Conservation (phyloP, 2,797 vertebrate species). For the Oreonectes daqikongensis region DNA sequence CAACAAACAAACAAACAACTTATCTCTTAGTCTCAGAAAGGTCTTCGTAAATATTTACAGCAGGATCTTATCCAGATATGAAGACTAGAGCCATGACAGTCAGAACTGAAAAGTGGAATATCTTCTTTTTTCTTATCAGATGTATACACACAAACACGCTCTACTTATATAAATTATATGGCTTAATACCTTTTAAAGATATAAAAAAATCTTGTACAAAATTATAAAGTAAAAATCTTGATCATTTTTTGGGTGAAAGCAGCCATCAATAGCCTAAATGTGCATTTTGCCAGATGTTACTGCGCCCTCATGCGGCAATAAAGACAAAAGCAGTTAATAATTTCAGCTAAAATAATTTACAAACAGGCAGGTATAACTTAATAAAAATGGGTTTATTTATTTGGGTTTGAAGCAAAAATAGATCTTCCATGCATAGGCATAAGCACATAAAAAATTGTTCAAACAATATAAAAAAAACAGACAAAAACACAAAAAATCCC, state of each 20-base stretch:
- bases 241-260: too few species aligned
- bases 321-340: background rate
- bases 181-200: too few species aligned
- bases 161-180: background rate
- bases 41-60: background rate
- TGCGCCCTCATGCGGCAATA: constrained; percentile 11
- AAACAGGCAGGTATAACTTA: background rate
- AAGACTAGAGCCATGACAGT: background rate
- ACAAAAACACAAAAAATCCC: constrained; percentile 28
- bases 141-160: constrained; percentile 11
- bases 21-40: background rate
- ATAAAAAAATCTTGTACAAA: too few species aligned
- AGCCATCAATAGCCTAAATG: background rate
- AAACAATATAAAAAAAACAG: background rate
- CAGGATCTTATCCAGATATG: background rate
- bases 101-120: background rate
- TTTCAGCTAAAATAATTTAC: background rate
- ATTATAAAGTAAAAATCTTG: too few species aligned
- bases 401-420: constrained; percentile 14
- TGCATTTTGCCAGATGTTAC: constrained; percentile 5
- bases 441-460: background rate
- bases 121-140: background rate
- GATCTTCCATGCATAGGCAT: background rate
- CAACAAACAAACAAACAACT: constrained; percentile 1
- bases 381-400: constrained; percentile 2